Evolutionary conservation across 2,888 invertebrate genomes (phyloP).

Genomic region (Zaprionus lineosus): DNA sequence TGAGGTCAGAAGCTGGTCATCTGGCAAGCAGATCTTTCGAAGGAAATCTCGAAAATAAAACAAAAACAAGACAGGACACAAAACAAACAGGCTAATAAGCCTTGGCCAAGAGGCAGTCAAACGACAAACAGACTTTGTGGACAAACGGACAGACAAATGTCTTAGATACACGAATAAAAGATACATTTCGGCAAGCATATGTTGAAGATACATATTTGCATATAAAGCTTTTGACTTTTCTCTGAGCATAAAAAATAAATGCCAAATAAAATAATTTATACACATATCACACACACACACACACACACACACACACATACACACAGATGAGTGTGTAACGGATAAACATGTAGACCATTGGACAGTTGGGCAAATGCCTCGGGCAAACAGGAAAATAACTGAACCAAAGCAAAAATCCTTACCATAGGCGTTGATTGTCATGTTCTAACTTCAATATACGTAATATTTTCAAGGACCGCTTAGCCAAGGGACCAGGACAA

Average conservation of each 20-base stretch:
- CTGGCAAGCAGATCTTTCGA: constrained; percentile 15
- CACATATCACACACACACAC: constrained; percentile 13
- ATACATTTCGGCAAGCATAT: constrained; percentile 48
- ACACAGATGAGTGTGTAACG: constrained; percentile 10
- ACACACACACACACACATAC: constrained; percentile 9
- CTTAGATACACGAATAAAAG: constrained; percentile 36
- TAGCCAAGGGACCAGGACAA: neutral
- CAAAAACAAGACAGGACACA: constrained; percentile 28
- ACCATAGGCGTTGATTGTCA: constrained; percentile 61
- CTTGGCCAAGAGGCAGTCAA: constrained; percentile 28
- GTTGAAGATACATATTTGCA: constrained; percentile 64
- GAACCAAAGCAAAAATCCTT: constrained; percentile 21
- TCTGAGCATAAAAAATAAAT: constrained; percentile 61
- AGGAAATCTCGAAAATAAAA: too few species aligned
- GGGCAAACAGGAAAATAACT: constrained; percentile 40
- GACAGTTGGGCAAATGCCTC: constrained; percentile 19
- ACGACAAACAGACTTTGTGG: too few species aligned
- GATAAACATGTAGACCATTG: constrained; percentile 6
- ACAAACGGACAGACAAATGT: constrained; percentile 50
- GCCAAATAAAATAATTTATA: constrained; percentile 73
- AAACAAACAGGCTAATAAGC: constrained; percentile 54
- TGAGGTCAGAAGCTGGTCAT: constrained; percentile 29
- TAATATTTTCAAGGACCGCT: constrained; percentile 30
- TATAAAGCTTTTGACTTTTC: constrained; percentile 72
- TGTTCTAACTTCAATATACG: constrained; percentile 42